phyloP scores from a whole-genome alignment of 2,888 invertebrate species.

The Epistrophella euchroma region DNA sequence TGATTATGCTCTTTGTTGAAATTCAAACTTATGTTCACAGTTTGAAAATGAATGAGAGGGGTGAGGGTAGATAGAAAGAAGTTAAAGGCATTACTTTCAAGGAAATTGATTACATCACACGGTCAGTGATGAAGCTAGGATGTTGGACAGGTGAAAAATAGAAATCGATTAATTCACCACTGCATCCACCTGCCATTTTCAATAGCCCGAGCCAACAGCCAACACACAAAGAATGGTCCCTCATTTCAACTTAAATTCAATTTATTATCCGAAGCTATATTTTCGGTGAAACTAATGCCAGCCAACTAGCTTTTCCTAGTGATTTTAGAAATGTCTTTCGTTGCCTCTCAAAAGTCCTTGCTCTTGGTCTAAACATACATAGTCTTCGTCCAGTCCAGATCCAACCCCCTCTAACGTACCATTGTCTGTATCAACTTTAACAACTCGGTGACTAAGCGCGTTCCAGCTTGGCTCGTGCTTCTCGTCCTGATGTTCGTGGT shows the following conservation, averaged over 20 bases:
- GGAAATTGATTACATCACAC: slow-evolving; percentile 72
- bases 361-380: slow-evolving; percentile 6
- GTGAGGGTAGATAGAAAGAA: neutral
- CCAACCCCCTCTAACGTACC: neutral
- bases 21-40: slow-evolving; percentile 40
- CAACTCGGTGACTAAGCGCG: slow-evolving; percentile 31
- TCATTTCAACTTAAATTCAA: slow-evolving; percentile 63
- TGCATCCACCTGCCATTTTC: slow-evolving; percentile 57
- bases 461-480: slow-evolving; percentile 29
- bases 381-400: neutral
- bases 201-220: neutral
- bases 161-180: slow-evolving; percentile 68
- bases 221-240: slow-evolving; percentile 33
- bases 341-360: slow-evolving; percentile 47
- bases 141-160: slow-evolving; percentile 71
- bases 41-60: too few relatives aligned
- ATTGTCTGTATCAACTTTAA: slow-evolving; percentile 52
- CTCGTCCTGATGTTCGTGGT: neutral
- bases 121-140: slow-evolving; percentile 54
- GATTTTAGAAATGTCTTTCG: neutral
- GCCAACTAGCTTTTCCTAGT: slow-evolving; percentile 46
- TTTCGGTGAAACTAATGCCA: slow-evolving; percentile 71
- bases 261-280: slow-evolving; percentile 65
- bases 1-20: slow-evolving; percentile 66
- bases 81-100: slow-evolving; percentile 12